Conservation (phyloP, 2,888 invertebrate genomes). For the Chrysotoxum bicinctum region DNA sequence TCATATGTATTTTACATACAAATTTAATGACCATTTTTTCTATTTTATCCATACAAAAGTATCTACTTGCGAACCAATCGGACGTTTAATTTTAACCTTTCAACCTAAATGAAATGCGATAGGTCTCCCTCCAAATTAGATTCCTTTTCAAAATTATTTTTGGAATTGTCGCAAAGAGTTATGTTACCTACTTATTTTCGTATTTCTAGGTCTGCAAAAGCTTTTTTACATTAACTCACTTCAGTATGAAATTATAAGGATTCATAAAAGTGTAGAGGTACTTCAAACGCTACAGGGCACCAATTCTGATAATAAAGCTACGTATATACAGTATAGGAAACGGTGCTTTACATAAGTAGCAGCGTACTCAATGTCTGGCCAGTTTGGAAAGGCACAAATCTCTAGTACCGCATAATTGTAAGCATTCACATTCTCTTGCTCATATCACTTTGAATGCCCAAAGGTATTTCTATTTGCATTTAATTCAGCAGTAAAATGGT, state of each 20-base stretch:
- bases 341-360: neutral
- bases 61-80: no score
- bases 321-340: neutral
- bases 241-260: neutral
- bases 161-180: neutral
- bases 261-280: neutral
- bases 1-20: no score
- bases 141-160: neutral
- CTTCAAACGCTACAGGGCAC: neutral
- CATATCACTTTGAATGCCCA: neutral
- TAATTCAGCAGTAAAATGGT: neutral
- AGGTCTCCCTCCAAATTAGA: neutral
- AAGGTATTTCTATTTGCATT: neutral
- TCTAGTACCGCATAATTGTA: neutral
- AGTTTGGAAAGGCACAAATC: neutral
- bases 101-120: no score
- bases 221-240: neutral
- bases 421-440: neutral
- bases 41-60: no score
- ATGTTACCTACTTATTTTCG: neutral
- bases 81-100: neutral
- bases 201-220: neutral
- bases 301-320: neutral
- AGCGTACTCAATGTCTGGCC: neutral
- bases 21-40: no score